Conservation (phyloP, 2,113 vertebrate species). For the Erpornis zantholeuca region DNA sequence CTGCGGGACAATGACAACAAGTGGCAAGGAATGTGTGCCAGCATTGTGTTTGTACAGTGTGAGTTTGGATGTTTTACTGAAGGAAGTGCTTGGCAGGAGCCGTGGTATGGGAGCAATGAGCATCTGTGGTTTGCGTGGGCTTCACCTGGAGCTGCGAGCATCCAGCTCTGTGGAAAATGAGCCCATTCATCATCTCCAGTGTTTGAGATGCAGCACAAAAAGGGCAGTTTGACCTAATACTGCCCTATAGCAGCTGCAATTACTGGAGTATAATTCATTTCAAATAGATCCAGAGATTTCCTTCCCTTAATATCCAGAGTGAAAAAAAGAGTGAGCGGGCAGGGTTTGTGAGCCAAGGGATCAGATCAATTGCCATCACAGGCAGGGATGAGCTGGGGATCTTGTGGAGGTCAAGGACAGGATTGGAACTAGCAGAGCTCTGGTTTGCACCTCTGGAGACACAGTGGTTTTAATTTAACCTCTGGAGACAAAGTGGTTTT, state of each 20-base stretch:
- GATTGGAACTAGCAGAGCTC: neutral
- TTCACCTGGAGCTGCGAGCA: constrained; percentile 1
- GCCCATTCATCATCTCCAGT: constrained; percentile 45
- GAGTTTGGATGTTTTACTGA: neutral
- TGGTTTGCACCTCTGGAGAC: neutral
- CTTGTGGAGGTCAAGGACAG: neutral
- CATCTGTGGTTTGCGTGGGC: neutral
- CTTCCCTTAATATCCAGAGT: constrained; percentile 11
- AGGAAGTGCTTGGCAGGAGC: neutral
- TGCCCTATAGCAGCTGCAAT: constrained; percentile 50
- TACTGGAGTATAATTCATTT: constrained; percentile 53
- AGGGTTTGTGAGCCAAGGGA: neutral
- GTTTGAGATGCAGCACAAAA: constrained; percentile 23
- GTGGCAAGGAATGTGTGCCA: neutral
- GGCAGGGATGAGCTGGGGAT: neutral
- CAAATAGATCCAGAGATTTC: constrained; percentile 40
- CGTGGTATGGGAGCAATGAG: neutral
- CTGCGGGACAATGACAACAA: neutral
- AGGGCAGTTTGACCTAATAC: constrained; percentile 57
- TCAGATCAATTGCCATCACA: neutral
- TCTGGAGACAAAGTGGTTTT: neutral
- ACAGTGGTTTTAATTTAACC: neutral
- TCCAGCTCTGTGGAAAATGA: constrained; percentile 34
- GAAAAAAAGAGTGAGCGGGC: neutral
- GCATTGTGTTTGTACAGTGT: neutral